These are phyloP conservation scores for Ruditapes philippinarum DNA, from an alignment of 1,140 invertebrate species.

Conservation along the genomic window DNA sequence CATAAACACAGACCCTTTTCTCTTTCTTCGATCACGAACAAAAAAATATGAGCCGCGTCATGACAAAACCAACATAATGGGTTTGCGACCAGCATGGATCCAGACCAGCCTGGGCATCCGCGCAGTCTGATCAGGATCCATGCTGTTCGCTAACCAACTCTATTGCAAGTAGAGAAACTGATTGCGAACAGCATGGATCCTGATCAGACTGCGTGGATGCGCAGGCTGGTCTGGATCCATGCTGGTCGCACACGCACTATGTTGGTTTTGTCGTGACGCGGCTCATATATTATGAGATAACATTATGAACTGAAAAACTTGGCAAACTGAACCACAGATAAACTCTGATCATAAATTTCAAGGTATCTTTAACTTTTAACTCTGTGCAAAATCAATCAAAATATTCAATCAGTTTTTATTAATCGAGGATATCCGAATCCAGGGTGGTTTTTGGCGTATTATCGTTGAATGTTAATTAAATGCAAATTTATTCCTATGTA, in stretches of 20 bases:
- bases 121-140: too few relatives aligned
- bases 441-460: not conserved
- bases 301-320: not conserved
- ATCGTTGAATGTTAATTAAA: not conserved
- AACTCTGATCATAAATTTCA: not conserved
- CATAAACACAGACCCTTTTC: not conserved
- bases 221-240: too few relatives aligned
- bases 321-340: not conserved
- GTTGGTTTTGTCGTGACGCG: too few relatives aligned
- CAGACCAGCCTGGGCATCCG: too few relatives aligned
- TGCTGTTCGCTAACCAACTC: too few relatives aligned
- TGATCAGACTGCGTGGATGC: too few relatives aligned
- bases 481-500: slow-evolving; percentile 36
- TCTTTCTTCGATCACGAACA: not conserved
- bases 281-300: not conserved
- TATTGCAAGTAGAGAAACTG: too few relatives aligned
- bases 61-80: too few relatives aligned
- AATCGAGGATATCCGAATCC: not conserved
- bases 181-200: too few relatives aligned
- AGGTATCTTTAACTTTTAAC: not conserved
- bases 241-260: too few relatives aligned
- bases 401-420: slow-evolving; percentile 1
- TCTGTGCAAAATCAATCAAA: not conserved
- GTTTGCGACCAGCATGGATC: too few relatives aligned
- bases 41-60: too few relatives aligned